Evolutionary conservation across 2,797 vertebrate genomes (phyloP), one percentile per base, ranked within the genome.

Genomic region (Poecile montanus): DNA sequence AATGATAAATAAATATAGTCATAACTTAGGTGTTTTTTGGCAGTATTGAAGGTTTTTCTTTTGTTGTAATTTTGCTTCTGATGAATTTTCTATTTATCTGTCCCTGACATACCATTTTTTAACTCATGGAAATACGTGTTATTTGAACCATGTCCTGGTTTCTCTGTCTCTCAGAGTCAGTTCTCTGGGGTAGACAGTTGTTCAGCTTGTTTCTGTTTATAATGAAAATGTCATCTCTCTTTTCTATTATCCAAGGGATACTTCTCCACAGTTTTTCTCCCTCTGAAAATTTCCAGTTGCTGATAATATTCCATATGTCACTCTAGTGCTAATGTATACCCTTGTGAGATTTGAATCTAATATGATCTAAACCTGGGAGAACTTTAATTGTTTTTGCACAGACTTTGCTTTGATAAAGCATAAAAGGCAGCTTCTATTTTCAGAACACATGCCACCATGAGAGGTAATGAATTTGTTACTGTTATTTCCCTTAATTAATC

Each of bases 21-120:
- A 51, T 45, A 67, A 13, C 1, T 67, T 32, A 26, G 6, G 6
- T 23, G 7, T 1, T 0, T 25, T 40, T 77, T 42, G 44, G 1
- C 8, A 54, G 6, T 15, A 63, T 2, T 62, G 45, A 63, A 4
- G 2, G 10, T 12, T 44, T 73, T 79, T 50, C 4, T 34, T 65
- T 48, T 67, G 25, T 26, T 44, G 6, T 87, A 7, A 42, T 74
- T 71, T 87, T 81, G 8, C 5, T n/a, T 74, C 65, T 83, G 40
- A 65, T 68, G 15, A 85, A 80, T 68, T 68, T 80, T 9, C 5
- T 50, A 4, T 60, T 34, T 70, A 7, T 67, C 16, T 74, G 7
- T 81, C 16, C 2, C 13, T 29, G 10, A 7, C 14, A 53, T 23
- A 27, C 4, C 1, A 10, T 22, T 61, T 78, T 76, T 36, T 45